Evolutionary conservation across 1,140 invertebrate genomes (phyloP), one percentile per base, ranked within the genome.

Genomic region (Ooceraea biroi): DNA sequence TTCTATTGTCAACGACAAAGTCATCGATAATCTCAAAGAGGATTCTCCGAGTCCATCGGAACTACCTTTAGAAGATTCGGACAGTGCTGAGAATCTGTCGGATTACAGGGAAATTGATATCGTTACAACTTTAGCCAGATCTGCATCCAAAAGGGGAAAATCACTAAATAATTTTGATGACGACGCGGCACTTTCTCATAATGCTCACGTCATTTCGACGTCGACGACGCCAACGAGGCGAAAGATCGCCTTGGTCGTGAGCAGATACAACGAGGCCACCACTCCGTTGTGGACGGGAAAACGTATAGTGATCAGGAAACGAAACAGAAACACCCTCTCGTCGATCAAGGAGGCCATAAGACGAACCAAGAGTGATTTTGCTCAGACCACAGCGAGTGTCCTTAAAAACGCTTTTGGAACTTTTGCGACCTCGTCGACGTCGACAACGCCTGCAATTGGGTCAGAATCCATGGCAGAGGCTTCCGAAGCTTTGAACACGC

Each of bases 251-350:
- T 3, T 69, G 2, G 36, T 22, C 25, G 5, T 71, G 1, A 71
- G 3, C n/a, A 74, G 7, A 25, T 82, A 61, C 3, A 82, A 52
- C 3, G 69, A 82, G 11, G 19, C 30, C 4, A 74, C 4, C 27
- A 41, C 27, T n/a, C 44, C 71, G 7, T 48, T 63, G 41, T 82
- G 78, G 78, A 50, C 69, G 0, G 78, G 46, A 5, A 69, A 4
- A 52, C 78, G 78, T 41, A 27, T 74, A 73, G 30, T 63, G 14
- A 10, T 1, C 12, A 82, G 8, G 8, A 63, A 25, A 52, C 46
- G 46, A 41, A 27, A 25, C 7, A 50, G 57, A 1, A 82, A 55
- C 14, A 58, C 69, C 19, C 14, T 50, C 27, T 74, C 69, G 27
- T 27, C 57, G 19, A 60, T 74, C 30, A 73, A 48, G 4, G 10